Base-by-base conservation (phyloP, 1,140 invertebrate species). In the Drosophila teissieri region DNA sequence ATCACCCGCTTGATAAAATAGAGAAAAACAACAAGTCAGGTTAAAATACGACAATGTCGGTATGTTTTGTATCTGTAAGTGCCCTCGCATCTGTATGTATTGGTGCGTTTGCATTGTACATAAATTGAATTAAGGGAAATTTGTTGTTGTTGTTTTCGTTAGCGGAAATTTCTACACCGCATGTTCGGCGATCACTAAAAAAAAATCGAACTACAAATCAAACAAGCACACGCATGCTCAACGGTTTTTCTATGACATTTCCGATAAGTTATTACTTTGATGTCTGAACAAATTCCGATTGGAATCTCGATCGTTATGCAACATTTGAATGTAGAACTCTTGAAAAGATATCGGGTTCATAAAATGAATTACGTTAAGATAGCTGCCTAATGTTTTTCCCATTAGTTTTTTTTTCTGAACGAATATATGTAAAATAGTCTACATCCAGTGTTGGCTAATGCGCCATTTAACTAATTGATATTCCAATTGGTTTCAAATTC, bases 1-100 rank as follows among this genome's bases (percentile, higher is more conserved):
- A 84, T 84, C 72, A 80, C 62, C 67, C 70, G 68, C 80, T 84
- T 84, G 80, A 84, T 84, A 84, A 79, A 83, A 58, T 64, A 74
- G 56, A 79, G 57, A 72, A 80, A 77, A 72, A 67, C 55, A 74
- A 63, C 34, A 51, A 46, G 51, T 64, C 57, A 74, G 46, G 63
- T 64, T 81, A 62, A 77, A 65, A 58, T 31, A 31, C 45, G 61
- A 42, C 31, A 14, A 49, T 39, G 42, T 44, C 10, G 69, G 19
- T 62, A 17, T 27, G 27, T 42, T 56, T 49, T 65, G 15, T 49
- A 56, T 17, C 46, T 31, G 42, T 61, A 63, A 46, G 58, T 56
- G 37, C 54, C 44, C 51, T 22, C 31, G n/a, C 27, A 7, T 24
- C 19, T 64, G 42, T 10, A 14, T 46, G 27, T 44, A 15, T 65